Conservation (phyloP, 2,888 invertebrate species). For the Hemicrepidius hirtus region DNA sequence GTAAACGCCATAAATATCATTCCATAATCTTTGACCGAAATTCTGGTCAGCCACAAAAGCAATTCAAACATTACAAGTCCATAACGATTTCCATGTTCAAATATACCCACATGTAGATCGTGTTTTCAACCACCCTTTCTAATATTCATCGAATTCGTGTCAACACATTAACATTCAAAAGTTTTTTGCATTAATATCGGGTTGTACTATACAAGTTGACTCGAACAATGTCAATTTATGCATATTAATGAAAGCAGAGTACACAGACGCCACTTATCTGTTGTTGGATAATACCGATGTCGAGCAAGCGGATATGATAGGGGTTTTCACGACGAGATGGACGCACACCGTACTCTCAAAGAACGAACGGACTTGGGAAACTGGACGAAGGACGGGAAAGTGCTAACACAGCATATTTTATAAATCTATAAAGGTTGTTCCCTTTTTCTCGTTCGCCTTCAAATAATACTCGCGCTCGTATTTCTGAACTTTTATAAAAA, state of each 20-base stretch:
- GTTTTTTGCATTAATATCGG: conserved; percentile 60
- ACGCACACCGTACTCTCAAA: conserved; percentile 50
- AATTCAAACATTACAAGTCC: conserved; percentile 59
- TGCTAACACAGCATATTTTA: conserved; percentile 63
- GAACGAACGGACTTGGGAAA: conserved; percentile 52
- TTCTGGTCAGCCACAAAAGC: conserved; percentile 63
- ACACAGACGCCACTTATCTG: conserved; percentile 54
- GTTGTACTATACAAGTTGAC: conserved; percentile 51
- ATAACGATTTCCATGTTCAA: conserved; percentile 61
- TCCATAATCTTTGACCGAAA: conserved; percentile 67
- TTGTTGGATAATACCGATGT: conserved; percentile 50
- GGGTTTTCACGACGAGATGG: conserved; percentile 53
- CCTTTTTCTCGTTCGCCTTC: conserved; percentile 50
- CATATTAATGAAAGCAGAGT: conserved; percentile 62
- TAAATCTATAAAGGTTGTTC: conserved; percentile 62
- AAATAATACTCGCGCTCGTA: conserved; percentile 38
- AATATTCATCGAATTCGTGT: conserved; percentile 59
- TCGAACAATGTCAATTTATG: conserved; percentile 65
- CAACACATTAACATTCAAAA: conserved; percentile 63
- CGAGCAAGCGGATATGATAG: conserved; percentile 55
- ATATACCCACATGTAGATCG: conserved; percentile 55
- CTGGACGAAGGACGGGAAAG: conserved; percentile 59
- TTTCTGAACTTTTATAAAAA: conserved; percentile 34
- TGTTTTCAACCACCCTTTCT: conserved; percentile 53
- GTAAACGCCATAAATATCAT: conserved; percentile 67